Percentiles rank a stretch among this genome's conserved stretches.
Conservation (phyloP, 2,888 invertebrate genomes). For the Neoscelio sp. region DNA sequence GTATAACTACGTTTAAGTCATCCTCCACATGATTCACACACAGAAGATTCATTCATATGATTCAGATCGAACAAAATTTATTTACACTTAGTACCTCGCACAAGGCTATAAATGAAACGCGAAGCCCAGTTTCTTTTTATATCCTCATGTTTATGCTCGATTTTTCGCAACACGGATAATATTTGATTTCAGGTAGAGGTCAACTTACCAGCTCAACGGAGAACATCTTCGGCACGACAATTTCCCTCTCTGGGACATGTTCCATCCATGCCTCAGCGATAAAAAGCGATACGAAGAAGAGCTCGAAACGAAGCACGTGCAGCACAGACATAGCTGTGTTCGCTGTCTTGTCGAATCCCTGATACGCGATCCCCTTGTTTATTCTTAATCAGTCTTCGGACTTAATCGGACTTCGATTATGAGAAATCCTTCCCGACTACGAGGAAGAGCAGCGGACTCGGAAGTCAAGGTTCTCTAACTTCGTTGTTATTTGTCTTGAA, state of each 20-base stretch:
- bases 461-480: slow-evolving; percentile 21
- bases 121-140: too few species aligned
- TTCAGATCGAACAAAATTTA: too few species aligned
- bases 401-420: slow-evolving; percentile 25
- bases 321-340: slow-evolving; percentile 50
- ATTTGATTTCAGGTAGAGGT: slow-evolving; percentile 36
- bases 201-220: slow-evolving; percentile 64
- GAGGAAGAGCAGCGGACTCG: not conserved
- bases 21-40: too few species aligned
- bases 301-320: slow-evolving; percentile 41
- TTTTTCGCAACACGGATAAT: slow-evolving; percentile 7
- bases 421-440: slow-evolving; percentile 19
- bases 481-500: not conserved
- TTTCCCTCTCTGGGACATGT: slow-evolving; percentile 29
- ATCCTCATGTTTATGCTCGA: not conserved
- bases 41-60: too few species aligned
- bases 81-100: too few species aligned
- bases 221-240: slow-evolving; percentile 60
- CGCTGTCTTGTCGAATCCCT: slow-evolving; percentile 4
- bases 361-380: slow-evolving; percentile 41
- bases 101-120: too few species aligned
- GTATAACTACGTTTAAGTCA: too few species aligned
- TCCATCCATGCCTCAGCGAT: slow-evolving; percentile 29
- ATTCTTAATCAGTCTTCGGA: slow-evolving; percentile 19
- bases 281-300: slow-evolving; percentile 48